These are phyloP conservation scores for Polydrusus tereticollis DNA, from an alignment of 2,888 invertebrate genomes.

Conservation along the genomic window DNA sequence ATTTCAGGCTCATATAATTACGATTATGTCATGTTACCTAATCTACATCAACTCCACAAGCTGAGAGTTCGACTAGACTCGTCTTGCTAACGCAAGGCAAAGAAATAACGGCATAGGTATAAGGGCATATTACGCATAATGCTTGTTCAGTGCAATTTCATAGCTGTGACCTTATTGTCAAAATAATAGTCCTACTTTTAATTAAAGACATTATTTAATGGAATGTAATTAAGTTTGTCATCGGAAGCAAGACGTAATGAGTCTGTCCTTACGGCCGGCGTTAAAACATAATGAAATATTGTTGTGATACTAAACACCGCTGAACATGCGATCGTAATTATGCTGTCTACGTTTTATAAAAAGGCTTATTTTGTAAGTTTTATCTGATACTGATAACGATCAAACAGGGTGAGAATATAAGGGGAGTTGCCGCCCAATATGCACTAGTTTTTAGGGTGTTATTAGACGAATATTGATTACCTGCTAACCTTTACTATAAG, in stretches of 20 bases:
- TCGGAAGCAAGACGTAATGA: conserved; percentile 36
- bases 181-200: neutral
- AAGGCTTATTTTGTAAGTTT: conserved; percentile 23
- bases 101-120: no score
- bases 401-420: conserved; percentile 2
- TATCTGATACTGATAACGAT: conserved; percentile 37
- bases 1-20: no score
- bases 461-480: neutral
- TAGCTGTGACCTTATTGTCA: no score
- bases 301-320: conserved; percentile 32
- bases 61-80: no score
- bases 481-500: no score
- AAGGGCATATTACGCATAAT: no score
- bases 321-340: conserved; percentile 44
- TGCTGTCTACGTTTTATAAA: conserved; percentile 41
- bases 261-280: conserved; percentile 37
- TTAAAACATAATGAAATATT: conserved; percentile 41
- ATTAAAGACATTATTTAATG: neutral
- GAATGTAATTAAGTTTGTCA: conserved; percentile 37
- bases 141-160: no score
- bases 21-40: no score
- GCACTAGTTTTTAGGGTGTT: neutral
- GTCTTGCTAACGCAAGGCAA: no score
- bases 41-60: no score
- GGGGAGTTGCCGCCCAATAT: neutral